Percentiles rank a stretch among this genome's conserved stretches.
phyloP scores from a whole-genome alignment of 2,113 vertebrate genomes.

The Jacana jacana region DNA sequence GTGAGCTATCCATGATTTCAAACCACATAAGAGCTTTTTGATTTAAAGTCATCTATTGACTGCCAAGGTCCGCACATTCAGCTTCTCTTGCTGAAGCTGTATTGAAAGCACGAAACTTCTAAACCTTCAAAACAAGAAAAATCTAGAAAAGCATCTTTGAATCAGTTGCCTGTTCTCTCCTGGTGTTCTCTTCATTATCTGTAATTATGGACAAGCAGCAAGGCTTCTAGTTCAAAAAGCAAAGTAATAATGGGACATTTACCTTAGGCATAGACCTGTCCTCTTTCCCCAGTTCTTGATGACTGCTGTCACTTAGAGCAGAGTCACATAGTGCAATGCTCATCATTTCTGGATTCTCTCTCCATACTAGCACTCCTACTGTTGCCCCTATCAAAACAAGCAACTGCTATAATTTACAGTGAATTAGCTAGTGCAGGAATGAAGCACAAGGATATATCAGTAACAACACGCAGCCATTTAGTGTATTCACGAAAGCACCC shows the following conservation, averaged over 20 bases:
- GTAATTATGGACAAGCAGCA: neutral
- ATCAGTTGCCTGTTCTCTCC: neutral
- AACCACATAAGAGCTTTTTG: neutral
- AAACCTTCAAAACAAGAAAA: neutral
- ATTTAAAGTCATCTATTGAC: neutral
- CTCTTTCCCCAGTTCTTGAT: neutral
- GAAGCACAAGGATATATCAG: neutral
- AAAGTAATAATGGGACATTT: neutral
- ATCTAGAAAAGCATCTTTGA: neutral
- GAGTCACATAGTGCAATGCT: neutral
- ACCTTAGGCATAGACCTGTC: neutral
- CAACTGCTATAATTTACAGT: neutral
- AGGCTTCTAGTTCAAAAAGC: neutral
- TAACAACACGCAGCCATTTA: neutral
- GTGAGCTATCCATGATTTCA: neutral
- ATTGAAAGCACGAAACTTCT: neutral
- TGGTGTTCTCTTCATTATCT: neutral
- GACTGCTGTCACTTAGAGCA: neutral
- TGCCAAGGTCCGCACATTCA: neutral
- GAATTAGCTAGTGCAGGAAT: neutral
- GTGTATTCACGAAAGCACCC: neutral
- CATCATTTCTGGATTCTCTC: neutral
- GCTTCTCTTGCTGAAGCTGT: neutral
- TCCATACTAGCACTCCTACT: neutral
- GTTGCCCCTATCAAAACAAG: neutral